These are phyloP conservation scores for Calephelis virginiensis DNA, from an alignment of 1,140 invertebrate genomes.

Conservation along the genomic window DNA sequence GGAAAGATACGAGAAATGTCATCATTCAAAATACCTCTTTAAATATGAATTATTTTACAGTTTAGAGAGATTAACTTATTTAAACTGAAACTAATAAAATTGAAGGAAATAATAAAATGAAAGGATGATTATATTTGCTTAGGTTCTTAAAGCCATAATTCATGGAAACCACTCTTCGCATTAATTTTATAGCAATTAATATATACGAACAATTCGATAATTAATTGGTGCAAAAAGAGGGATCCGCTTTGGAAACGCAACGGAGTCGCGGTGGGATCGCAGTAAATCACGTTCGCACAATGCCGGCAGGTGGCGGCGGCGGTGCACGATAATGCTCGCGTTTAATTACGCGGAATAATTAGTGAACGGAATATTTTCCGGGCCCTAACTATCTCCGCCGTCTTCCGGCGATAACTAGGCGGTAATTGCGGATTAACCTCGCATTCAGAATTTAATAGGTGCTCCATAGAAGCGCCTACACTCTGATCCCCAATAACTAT, in stretches of 20 bases:
- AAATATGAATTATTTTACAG: too few species aligned
- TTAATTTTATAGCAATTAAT: conserved; percentile 73
- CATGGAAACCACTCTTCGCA: conserved; percentile 47
- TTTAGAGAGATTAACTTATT: too few species aligned
- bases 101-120: background rate
- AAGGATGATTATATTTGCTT: conserved; percentile 31
- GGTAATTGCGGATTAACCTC: conserved; percentile 77
- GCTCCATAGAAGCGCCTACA: conserved; percentile 51
- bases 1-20: too few species aligned
- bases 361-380: conserved; percentile 78
- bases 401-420: conserved; percentile 77
- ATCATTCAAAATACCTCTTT: too few species aligned
- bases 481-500: conserved; percentile 60
- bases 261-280: conserved; percentile 67
- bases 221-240: conserved; percentile 76
- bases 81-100: too few species aligned
- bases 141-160: conserved; percentile 31
- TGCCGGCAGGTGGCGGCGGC: conserved; percentile 71
- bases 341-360: conserved; percentile 79
- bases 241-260: conserved; percentile 59
- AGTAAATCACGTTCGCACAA: conserved; percentile 74
- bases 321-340: conserved; percentile 71
- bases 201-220: conserved; percentile 72
- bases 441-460: conserved; percentile 76
- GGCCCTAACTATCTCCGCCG: conserved; percentile 76